These are phyloP conservation scores for Mimachlamys varia DNA, from an alignment of 2,888 invertebrate species.

Conservation along the genomic window DNA sequence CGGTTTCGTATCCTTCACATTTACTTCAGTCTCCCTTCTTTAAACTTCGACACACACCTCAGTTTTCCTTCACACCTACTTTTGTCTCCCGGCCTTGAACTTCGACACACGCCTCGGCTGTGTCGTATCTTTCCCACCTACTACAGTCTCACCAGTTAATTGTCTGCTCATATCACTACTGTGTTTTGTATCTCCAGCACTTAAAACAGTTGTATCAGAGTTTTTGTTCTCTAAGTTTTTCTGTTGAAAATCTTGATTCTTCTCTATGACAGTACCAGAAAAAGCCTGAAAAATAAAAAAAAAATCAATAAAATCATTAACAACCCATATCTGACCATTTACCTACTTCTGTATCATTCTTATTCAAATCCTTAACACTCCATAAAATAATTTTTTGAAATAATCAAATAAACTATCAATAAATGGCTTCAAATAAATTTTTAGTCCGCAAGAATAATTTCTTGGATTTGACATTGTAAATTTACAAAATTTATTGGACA, in stretches of 20 bases:
- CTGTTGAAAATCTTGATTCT: background rate
- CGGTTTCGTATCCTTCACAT: too few species aligned
- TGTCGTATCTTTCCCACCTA: background rate
- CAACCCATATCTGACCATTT: background rate
- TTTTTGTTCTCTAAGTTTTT: background rate
- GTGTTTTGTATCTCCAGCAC: background rate
- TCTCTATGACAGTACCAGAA: constrained; percentile 63
- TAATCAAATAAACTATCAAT: too few species aligned
- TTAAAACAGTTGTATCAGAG: background rate
- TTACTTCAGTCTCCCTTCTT: too few species aligned
- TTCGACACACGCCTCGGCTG: constrained; percentile 63
- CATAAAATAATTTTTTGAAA: too few species aligned
- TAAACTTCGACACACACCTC: too few species aligned
- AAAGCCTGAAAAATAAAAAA: constrained; percentile 56
- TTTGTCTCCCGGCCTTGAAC: constrained; percentile 64
- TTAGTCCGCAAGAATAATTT: too few species aligned
- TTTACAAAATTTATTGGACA: too few species aligned
- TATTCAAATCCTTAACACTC: too few species aligned
- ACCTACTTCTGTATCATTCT: too few species aligned
- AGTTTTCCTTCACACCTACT: constrained; percentile 41
- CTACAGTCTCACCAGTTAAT: background rate
- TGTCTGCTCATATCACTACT: background rate
- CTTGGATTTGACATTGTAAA: too few species aligned
- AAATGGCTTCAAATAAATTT: too few species aligned
- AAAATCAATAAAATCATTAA: background rate